Conservation (phyloP, 2,888 invertebrate species). For the Eupithecia insigniata region DNA sequence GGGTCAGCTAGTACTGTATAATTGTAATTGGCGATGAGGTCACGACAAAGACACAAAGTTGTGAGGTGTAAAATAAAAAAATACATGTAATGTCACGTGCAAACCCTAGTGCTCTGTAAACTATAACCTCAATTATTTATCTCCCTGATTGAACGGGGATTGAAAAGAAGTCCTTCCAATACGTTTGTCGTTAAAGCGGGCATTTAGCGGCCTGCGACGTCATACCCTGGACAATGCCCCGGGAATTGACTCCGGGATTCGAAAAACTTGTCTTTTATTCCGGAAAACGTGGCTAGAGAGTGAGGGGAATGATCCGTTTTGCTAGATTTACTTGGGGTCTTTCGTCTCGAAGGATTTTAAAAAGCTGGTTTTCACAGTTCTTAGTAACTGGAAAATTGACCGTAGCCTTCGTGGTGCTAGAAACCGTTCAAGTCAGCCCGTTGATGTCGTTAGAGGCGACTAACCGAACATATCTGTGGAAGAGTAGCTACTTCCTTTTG, state of each 20-base stretch:
- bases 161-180: slow-evolving; percentile 40
- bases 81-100: background rate
- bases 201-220: slow-evolving; percentile 49
- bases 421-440: background rate
- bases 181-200: slow-evolving; percentile 55
- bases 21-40: too few species aligned
- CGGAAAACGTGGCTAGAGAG: slow-evolving; percentile 26
- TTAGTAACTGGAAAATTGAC: background rate
- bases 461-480: too few species aligned
- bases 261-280: slow-evolving; percentile 73
- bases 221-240: slow-evolving; percentile 64
- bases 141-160: background rate
- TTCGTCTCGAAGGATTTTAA: background rate
- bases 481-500: too few species aligned
- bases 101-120: background rate
- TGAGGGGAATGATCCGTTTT: slow-evolving; percentile 19
- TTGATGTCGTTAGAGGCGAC: too few species aligned
- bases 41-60: too few species aligned
- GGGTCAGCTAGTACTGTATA: too few species aligned
- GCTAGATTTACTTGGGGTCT: background rate
- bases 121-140: background rate
- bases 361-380: background rate
- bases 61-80: too few species aligned
- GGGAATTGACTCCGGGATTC: slow-evolving; percentile 78
- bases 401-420: background rate